These are phyloP conservation scores for Shinisaurus crocodilurus DNA, from an alignment of 2,113 vertebrate species.

Conservation along the genomic window DNA sequence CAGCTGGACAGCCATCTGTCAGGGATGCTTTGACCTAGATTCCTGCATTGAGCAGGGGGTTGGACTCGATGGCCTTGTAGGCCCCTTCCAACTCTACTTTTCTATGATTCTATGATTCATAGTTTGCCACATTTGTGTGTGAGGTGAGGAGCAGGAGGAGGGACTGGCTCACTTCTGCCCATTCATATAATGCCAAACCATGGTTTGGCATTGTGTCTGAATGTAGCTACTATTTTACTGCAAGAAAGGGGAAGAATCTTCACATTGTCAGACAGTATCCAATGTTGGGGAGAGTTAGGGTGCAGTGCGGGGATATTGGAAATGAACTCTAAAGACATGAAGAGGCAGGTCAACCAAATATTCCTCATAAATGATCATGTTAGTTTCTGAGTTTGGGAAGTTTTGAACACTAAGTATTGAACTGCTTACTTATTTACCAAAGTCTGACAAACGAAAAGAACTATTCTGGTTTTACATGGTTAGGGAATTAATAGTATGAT, in stretches of 20 bases:
- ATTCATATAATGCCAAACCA: not conserved
- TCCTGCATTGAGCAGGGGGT: too few species aligned
- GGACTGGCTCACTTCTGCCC: not conserved
- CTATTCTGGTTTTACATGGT: not conserved
- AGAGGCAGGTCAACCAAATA: not conserved
- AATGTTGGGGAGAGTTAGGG: conserved; percentile 65
- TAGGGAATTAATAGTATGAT: not conserved
- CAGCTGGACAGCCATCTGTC: too few species aligned
- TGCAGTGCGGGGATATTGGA: conserved; percentile 69
- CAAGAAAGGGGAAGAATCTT: conserved; percentile 66
- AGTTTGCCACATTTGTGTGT: not conserved
- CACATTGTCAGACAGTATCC: conserved; percentile 62
- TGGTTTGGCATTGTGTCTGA: not conserved
- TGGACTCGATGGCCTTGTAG: too few species aligned
- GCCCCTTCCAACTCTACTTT: too few species aligned
- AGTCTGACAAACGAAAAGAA: not conserved
- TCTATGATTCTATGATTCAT: too few species aligned
- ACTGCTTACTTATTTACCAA: not conserved
- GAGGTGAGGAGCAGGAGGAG: not conserved
- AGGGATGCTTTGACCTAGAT: too few species aligned
- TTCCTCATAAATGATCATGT: not conserved
- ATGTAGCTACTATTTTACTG: conserved; percentile 48
- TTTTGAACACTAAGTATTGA: not conserved
- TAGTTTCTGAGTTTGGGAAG: not conserved
- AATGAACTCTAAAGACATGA: not conserved